A percentile compares a stretch with the other conserved stretches of the same genome.
phyloP scores from a whole-genome alignment of 2,113 vertebrate genomes.

The Salminus brasiliensis region DNA sequence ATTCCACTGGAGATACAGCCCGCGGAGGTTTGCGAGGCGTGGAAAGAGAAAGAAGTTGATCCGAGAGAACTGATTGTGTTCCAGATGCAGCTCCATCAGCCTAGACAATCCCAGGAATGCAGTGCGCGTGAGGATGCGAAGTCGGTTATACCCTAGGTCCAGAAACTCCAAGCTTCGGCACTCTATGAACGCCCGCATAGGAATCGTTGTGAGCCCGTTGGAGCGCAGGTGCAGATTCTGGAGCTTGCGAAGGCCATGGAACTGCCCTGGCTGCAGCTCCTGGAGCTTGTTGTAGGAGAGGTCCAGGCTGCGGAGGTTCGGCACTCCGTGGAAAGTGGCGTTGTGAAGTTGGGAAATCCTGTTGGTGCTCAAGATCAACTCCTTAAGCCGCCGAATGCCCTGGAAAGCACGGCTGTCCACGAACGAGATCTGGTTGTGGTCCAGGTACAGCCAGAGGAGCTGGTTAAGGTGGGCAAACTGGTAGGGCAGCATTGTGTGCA shows the following conservation, averaged over 20 bases:
- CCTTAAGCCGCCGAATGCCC: slow-evolving; percentile 94
- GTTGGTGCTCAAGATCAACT: slow-evolving; percentile 97
- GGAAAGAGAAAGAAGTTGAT: slow-evolving; percentile 99
- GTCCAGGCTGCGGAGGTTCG: slow-evolving; percentile 96
- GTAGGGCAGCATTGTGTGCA: slow-evolving; percentile 90
- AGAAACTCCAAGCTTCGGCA: slow-evolving; percentile 96
- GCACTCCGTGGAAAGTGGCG: slow-evolving; percentile 92
- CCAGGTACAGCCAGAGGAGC: slow-evolving; percentile 97
- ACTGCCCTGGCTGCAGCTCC: slow-evolving; percentile 89
- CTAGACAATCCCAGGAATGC: slow-evolving; percentile 93
- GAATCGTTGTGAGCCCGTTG: slow-evolving; percentile 91
- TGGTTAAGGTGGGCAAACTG: slow-evolving; percentile 97
- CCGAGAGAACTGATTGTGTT: slow-evolving; percentile 98
- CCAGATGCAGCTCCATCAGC: slow-evolving; percentile 94
- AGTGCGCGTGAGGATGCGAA: slow-evolving; percentile 91
- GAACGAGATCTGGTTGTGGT: slow-evolving; percentile 93
- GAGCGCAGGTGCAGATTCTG: slow-evolving; percentile 94
- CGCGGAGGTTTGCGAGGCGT: slow-evolving; percentile 92
- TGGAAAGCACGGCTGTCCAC: slow-evolving; percentile 95
- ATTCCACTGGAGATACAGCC: slow-evolving; percentile 97
- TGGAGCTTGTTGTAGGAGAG: slow-evolving; percentile 97
- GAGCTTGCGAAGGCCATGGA: slow-evolving; percentile 93
- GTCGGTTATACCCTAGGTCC: slow-evolving; percentile 96
- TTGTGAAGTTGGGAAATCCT: slow-evolving; percentile 92
- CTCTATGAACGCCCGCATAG: slow-evolving; percentile 92